A percentile compares a stretch with the other conserved stretches of the same genome.
phyloP scores from a whole-genome alignment of 2,888 invertebrate genomes.

The Volucella inanis region DNA sequence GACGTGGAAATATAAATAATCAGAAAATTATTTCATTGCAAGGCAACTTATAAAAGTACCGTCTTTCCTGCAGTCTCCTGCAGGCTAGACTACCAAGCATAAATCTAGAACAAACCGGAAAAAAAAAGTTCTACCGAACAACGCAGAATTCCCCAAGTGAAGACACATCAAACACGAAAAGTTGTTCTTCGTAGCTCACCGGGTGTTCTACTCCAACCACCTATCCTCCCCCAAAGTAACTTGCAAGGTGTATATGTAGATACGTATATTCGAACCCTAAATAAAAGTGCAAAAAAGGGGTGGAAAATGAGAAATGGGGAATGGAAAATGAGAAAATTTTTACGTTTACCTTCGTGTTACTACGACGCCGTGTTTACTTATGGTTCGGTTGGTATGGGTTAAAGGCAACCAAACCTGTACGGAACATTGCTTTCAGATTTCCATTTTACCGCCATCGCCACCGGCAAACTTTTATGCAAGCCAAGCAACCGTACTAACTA shows the following conservation, averaged over 20 bases:
- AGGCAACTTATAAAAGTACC: constrained; percentile 36
- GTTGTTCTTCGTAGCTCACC: constrained; percentile 19
- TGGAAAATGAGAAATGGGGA: constrained; percentile 41
- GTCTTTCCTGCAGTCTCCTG: constrained; percentile 27
- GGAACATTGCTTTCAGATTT: constrained; percentile 46
- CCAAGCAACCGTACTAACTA: constrained; percentile 9
- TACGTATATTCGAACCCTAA: constrained; percentile 30
- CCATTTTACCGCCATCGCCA: constrained; percentile 52
- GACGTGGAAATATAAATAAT: constrained; percentile 50
- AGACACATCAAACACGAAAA: constrained; percentile 59
- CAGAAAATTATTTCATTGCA: constrained; percentile 57
- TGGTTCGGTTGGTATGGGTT: constrained; percentile 28
- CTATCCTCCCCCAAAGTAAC: neutral
- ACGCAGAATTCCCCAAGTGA: constrained; percentile 45
- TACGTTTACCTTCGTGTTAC: constrained; percentile 55
- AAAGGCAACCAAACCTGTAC: constrained; percentile 49
- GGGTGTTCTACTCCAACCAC: no score
- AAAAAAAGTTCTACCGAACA: constrained; percentile 26
- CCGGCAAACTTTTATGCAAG: constrained; percentile 57
- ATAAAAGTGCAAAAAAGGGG: constrained; percentile 57
- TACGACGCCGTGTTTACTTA: constrained; percentile 51
- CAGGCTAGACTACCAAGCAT: constrained; percentile 40
- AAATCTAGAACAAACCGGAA: constrained; percentile 3
- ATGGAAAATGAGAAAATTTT: constrained; percentile 24
- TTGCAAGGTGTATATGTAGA: neutral